These are phyloP conservation scores for Nothoprocta perdicaria DNA, from an alignment of 2,113 vertebrate species.

Conservation along the genomic window DNA sequence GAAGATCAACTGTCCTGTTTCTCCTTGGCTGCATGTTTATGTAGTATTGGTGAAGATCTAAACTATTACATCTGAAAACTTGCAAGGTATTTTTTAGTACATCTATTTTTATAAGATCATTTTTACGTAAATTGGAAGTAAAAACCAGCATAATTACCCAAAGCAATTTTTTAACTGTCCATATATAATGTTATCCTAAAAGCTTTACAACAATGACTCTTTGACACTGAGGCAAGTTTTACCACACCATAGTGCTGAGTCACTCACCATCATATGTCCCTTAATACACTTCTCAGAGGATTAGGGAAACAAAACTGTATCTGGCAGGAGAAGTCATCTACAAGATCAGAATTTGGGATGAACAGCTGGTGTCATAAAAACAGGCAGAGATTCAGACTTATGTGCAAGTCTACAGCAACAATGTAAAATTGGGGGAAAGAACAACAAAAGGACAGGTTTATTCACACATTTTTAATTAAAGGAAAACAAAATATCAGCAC, in stretches of 20 bases:
- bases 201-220: background rate
- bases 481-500: background rate
- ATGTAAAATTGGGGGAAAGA: background rate
- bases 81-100: background rate
- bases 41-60: background rate
- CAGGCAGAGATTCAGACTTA: background rate
- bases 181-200: background rate
- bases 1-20: background rate
- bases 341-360: background rate
- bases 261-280: background rate
- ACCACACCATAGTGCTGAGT: background rate
- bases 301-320: background rate
- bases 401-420: background rate
- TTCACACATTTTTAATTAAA: background rate
- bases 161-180: background rate
- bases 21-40: background rate
- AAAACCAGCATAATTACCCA: background rate
- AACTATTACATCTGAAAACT: background rate
- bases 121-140: background rate
- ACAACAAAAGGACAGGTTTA: background rate
- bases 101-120: background rate
- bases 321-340: background rate
- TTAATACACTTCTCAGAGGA: background rate
- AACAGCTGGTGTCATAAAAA: background rate
- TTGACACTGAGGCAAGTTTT: background rate